A percentile compares a stretch with the other conserved stretches of the same genome.
These are phyloP conservation scores for Ceratina japonica DNA, from an alignment of 1,140 invertebrate genomes.

Conservation along the genomic window DNA sequence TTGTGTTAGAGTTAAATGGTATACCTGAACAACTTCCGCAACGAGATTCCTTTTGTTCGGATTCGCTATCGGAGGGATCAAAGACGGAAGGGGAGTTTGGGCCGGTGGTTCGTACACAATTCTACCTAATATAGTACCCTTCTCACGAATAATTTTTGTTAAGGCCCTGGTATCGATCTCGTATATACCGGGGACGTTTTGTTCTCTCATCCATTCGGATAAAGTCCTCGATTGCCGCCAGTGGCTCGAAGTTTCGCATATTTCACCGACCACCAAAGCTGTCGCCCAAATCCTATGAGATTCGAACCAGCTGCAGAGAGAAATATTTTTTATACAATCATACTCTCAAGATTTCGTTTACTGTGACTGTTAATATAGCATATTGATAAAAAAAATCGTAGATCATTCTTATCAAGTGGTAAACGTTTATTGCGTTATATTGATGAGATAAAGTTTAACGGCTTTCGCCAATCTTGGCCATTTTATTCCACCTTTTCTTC, in stretches of 20 bases:
- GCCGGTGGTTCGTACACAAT: conserved; percentile 81
- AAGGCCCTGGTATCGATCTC: conserved; percentile 94
- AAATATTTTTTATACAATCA: not conserved
- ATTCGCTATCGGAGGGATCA: conserved; percentile 82
- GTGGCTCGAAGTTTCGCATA: conserved; percentile 92
- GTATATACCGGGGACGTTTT: conserved; percentile 92
- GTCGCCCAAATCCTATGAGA: conserved; percentile 94
- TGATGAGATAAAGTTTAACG: no score
- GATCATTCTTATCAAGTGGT: not conserved
- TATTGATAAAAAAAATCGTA: not conserved
- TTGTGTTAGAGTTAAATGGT: not conserved
- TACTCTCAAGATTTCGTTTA: no score
- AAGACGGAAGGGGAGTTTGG: conserved; percentile 63
- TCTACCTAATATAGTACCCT: conserved; percentile 89
- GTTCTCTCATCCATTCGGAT: conserved; percentile 89
- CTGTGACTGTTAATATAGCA: not conserved
- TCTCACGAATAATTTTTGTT: conserved; percentile 92
- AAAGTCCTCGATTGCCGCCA: conserved; percentile 91
- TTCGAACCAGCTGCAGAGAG: conserved; percentile 89
- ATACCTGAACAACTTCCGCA: conserved; percentile 88
- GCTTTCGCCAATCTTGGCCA: no score
- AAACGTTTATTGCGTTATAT: no score
- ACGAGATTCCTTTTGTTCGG: conserved; percentile 95
- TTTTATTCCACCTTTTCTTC: no score
- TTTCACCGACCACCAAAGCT: conserved; percentile 95